Evolutionary conservation across 2,797 vertebrate genomes (phyloP).

Genomic region (Sebastes itinus): DNA sequence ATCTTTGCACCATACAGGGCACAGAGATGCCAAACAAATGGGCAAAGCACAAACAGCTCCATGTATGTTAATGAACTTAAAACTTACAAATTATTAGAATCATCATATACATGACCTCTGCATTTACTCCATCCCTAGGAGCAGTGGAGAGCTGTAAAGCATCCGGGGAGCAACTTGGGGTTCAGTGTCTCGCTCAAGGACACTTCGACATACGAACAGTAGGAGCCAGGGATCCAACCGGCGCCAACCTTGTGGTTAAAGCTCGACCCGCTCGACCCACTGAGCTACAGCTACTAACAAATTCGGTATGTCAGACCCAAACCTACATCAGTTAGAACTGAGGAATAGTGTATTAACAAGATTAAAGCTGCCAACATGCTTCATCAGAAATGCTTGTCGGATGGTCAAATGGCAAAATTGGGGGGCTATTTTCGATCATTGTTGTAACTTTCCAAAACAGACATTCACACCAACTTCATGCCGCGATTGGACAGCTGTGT

Average conservation of each 20-base stretch:
- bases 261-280: no score
- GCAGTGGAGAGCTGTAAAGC: no score
- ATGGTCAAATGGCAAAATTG: neutral
- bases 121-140: no score
- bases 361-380: neutral
- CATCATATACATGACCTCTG: no score
- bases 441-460: neutral
- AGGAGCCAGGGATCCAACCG: no score
- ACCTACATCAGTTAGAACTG: neutral
- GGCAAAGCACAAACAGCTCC: neutral
- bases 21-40: neutral
- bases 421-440: neutral
- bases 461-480: neutral
- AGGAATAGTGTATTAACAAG: neutral
- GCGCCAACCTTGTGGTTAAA: no score
- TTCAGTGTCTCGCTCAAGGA: no score
- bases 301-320: neutral
- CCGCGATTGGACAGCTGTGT: neutral
- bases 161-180: no score
- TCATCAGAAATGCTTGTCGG: neutral
- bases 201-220: no score
- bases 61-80: neutral
- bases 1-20: neutral
- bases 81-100: no score
- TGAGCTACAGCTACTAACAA: neutral